Base-by-base conservation (phyloP, 2,113 vertebrate genomes). In the Campylorhamphus procurvoides region DNA sequence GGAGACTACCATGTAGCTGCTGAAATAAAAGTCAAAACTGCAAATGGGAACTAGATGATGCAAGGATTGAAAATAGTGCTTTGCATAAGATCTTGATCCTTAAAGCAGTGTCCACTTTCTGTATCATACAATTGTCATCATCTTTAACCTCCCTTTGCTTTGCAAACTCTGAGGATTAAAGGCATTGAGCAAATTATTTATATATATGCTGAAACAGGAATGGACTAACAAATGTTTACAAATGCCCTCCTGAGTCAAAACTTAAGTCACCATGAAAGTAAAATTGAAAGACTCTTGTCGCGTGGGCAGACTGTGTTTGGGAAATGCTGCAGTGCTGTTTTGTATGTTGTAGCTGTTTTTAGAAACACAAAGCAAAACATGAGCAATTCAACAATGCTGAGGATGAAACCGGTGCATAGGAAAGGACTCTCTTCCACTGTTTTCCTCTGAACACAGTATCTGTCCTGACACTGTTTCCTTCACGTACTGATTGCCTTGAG, bases 161-260 rank as follows among this genome's bases (percentile, higher is more conserved):
- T 71, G 68, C 73, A 81, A 84, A 87, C 73, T 78, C 42, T 29
- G 35, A 59, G 18, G 39, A 84, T 77, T 87, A 93, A 95, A 87
- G 60, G 27, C 66, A 46, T 87, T 68, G 12, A 68, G 74, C 20
- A 93, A 78, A 89, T 53, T 29, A 74, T 66, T 82, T 74, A 37
- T 12, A 71, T 5, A 31, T 24, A 37, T 28, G 47, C 58, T 69
- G 60, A 80, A 76, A 53, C 7, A 69, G 53, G 15, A 87, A 58
- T 5, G 58, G 87, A 87, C 31, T 76, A 89, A 74, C 46, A 87
- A 63, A 87, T 25, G 37, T 64, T 89, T 64, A 58, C 31, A 91
- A 87, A 69, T 72, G 29, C 15, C 67, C 40, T 87, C 49, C 66
- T 64, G 53, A 83, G 46, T 83, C 39, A 87, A 84, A 94, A 63